Base-by-base conservation (phyloP, 2,113 vertebrate genomes). In the Phyllostomus discolor region DNA sequence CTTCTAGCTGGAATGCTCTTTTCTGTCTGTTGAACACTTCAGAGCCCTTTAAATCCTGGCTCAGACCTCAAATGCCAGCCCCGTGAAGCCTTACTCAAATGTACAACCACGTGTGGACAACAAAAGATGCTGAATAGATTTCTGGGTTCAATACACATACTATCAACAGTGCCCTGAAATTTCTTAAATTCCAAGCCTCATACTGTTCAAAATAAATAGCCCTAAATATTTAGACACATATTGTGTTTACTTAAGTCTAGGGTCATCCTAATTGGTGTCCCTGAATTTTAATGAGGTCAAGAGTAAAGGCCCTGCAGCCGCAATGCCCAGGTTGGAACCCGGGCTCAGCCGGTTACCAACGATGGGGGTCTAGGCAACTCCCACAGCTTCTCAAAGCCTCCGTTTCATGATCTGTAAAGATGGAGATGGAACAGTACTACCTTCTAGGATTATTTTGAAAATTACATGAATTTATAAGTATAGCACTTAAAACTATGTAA, bases 141-240 rank as follows among this genome's bases (percentile, higher is more conserved):
- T 87, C 66, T 59, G n/a, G 16, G 64, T 20, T 78, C 24, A 70
- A 7, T 20, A 31, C 62, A 64, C 12, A 33, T n/a, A 69, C 16
- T 15, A 7, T 48, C 41, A 94, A 82, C 35, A 80, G 0, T 54
- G 33, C 22, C 50, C 28, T 64, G 79, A 90, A 57, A 91, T 46
- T 81, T 93, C 72, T 88, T 85, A 43, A 72, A 62, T 69, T 79
- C 62, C 82, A 92, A 91, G 35, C 15, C 92, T 97, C 26, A 95
- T 2, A 70, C 26, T n/a, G 20, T 17, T 59, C 41, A 96, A 48
- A 95, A 84, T n/a, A 70, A 50, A 70, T 0, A 85, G 57, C 64
- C 26, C 52, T 62, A 95, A 88, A 28, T 62, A 73, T 62, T 70
- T 54, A 88, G 81, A 78, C 2, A 57, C 2, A 59, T 10, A 54